phyloP scores from a whole-genome alignment of 2,113 vertebrate species.

The Malurus melanocephalus region DNA sequence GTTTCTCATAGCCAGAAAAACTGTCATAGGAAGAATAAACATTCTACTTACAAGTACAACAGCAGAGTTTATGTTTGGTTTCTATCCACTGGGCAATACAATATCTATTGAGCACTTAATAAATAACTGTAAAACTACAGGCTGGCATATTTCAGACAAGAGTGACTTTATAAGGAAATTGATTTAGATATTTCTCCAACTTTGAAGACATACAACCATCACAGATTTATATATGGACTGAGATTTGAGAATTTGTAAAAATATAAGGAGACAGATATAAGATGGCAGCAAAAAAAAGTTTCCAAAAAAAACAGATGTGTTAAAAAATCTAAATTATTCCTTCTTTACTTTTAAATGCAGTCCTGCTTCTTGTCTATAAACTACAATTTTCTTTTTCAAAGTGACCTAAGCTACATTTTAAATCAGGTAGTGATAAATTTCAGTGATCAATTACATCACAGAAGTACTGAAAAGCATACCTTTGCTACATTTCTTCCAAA shows the following conservation, averaged over 20 bases:
- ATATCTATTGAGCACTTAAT: not conserved
- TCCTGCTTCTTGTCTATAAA: not conserved
- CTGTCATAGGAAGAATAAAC: not conserved
- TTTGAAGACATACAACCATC: not conserved
- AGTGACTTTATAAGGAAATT: not conserved
- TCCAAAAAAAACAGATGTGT: not conserved
- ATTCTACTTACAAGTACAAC: not conserved
- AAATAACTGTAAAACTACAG: not conserved
- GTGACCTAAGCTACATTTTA: not conserved
- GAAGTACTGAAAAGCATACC: not conserved
- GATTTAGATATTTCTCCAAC: not conserved
- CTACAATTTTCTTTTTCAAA: not conserved
- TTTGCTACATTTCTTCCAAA: not conserved
- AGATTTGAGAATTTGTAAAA: not conserved
- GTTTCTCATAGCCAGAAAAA: not conserved
- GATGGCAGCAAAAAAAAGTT: not conserved
- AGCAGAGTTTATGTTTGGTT: not conserved
- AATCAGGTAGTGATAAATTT: not conserved
- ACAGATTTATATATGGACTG: not conserved
- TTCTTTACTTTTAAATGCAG: not conserved
- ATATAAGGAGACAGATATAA: not conserved
- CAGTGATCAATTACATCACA: not conserved
- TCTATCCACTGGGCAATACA: not conserved
- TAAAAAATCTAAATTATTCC: not conserved
- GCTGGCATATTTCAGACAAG: not conserved